Percentiles rank a stretch among this genome's conserved stretches.
These are phyloP conservation scores for Drosophila gunungcola DNA, from an alignment of 1,140 invertebrate genomes.

Conservation along the genomic window DNA sequence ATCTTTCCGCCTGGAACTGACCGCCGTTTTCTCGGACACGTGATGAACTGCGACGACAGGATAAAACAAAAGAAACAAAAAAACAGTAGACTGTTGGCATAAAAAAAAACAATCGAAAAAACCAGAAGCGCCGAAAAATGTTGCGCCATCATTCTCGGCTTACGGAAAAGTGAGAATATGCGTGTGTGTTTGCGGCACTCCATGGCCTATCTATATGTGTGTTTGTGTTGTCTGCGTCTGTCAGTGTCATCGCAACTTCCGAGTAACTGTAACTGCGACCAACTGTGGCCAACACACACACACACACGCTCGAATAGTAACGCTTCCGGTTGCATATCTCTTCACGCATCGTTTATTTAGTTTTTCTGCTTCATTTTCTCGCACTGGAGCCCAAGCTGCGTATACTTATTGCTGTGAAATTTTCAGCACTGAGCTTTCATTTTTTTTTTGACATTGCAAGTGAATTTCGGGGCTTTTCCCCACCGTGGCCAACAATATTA, in stretches of 20 bases:
- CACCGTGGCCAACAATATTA: conserved; percentile 47
- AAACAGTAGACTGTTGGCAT: conserved; percentile 17
- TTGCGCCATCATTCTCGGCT: conserved; percentile 54
- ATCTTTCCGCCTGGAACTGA: conserved; percentile 55
- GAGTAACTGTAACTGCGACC: conserved; percentile 30
- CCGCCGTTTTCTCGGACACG: conserved; percentile 37
- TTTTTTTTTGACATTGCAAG: conserved; percentile 8
- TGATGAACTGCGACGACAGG: conserved; percentile 58
- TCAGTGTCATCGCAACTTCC: conserved; percentile 34
- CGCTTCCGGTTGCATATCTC: conserved; percentile 69
- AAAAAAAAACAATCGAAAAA: conserved; percentile 10
- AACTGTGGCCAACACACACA: conserved; percentile 40
- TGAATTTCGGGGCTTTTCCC: conserved; percentile 8
- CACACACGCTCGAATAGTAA: conserved; percentile 3
- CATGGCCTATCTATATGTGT: conserved; percentile 31
- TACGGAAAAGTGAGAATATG: conserved; percentile 53
- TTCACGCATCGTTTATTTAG: conserved; percentile 80
- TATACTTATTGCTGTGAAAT: conserved; percentile 33
- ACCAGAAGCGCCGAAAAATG: conserved; percentile 15
- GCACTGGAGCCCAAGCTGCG: conserved; percentile 3
- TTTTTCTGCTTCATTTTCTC: conserved; percentile 46
- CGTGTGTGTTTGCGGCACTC: conserved; percentile 6
- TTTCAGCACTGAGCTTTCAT: conserved; percentile 2
- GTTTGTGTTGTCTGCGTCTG: conserved; percentile 40
- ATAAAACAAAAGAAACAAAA: conserved; percentile 25